phyloP scores from a whole-genome alignment of 2,113 vertebrate genomes.

The Corythornis vintsioides region DNA sequence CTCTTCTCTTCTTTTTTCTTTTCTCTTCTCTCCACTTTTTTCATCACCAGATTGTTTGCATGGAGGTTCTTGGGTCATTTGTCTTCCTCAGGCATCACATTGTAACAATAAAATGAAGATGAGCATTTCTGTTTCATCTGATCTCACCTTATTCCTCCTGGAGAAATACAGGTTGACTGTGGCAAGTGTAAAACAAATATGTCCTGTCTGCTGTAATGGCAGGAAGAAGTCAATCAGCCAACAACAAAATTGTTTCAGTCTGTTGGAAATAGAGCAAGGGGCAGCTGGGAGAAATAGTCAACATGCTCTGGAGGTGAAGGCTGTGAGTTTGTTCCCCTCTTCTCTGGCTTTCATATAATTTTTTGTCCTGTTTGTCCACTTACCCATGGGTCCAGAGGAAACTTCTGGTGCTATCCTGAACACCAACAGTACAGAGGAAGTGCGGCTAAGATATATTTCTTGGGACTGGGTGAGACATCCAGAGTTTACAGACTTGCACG shows the following conservation, averaged over 20 bases:
- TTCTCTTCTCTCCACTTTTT: too few relatives aligned
- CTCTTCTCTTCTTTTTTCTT: too few relatives aligned
- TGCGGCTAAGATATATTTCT: conserved; percentile 41
- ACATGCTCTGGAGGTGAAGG: neutral
- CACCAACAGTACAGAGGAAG: neutral
- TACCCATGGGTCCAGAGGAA: neutral
- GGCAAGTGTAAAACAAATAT: neutral
- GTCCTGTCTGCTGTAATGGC: neutral
- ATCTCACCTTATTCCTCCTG: neutral
- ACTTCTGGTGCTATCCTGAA: neutral
- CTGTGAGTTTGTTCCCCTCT: neutral
- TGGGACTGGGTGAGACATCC: neutral
- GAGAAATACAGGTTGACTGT: neutral
- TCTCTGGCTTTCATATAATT: neutral
- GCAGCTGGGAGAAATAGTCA: neutral
- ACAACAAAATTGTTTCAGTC: neutral
- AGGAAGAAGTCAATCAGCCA: neutral
- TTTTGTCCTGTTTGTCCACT: neutral
- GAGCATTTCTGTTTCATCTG: neutral
- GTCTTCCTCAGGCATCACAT: neutral
- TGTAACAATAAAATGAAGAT: neutral
- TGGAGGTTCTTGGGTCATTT: neutral
- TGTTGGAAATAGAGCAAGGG: neutral
- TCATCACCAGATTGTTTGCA: neutral
- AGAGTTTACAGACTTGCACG: neutral